A percentile compares a stretch with the other conserved stretches of the same genome.
Evolutionary conservation across 2,113 vertebrate genomes (phyloP).

Genomic region (Pygoscelis adeliae): DNA sequence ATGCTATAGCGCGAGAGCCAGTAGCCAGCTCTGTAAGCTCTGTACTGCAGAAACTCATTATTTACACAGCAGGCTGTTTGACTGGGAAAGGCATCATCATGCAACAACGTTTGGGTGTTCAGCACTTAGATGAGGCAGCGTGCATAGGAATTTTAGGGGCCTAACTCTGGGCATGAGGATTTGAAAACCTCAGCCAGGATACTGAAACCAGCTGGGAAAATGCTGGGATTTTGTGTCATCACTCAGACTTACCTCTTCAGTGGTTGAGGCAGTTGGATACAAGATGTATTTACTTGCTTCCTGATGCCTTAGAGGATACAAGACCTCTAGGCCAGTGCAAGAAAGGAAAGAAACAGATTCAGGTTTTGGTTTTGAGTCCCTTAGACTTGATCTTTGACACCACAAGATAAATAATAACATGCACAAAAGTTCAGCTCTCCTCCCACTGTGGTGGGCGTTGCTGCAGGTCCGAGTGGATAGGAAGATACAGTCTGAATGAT

Average conservation of each 20-base stretch:
- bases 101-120: background rate
- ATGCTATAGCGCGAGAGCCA: fast-evolving
- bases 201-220: background rate
- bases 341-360: background rate
- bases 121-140: background rate
- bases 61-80: background rate
- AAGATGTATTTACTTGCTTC: background rate
- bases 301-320: background rate
- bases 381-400: background rate
- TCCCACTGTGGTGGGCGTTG: background rate
- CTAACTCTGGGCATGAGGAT: background rate
- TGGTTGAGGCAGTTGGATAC: background rate
- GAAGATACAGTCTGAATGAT: background rate
- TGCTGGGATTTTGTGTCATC: background rate
- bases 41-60: background rate
- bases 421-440: background rate
- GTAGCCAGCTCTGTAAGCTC: background rate
- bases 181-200: background rate
- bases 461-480: background rate
- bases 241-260: background rate
- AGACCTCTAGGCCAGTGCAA: background rate
- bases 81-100: background rate
- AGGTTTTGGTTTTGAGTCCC: background rate
- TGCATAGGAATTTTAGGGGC: background rate
- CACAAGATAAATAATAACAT: background rate